phyloP scores from a whole-genome alignment of 2,888 invertebrate genomes.

The Scrobipalpa costella region DNA sequence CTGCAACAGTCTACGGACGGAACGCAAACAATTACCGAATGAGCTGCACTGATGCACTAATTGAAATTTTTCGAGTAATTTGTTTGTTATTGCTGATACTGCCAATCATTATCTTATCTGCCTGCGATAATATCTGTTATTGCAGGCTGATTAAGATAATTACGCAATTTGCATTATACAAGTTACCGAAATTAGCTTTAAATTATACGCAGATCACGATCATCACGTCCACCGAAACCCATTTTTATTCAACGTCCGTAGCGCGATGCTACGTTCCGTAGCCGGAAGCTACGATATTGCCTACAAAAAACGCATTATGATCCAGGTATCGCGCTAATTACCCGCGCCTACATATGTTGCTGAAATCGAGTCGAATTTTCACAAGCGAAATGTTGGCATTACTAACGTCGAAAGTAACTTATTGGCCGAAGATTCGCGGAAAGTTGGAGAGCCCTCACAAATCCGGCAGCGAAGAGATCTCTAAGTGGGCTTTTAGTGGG shows the following conservation, averaged over 20 bases:
- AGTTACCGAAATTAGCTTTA: not conserved
- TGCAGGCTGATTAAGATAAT: not conserved
- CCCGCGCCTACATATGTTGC: not conserved
- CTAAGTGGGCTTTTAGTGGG: constrained; percentile 80
- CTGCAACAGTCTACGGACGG: constrained; percentile 39
- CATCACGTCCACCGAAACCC: constrained; percentile 4
- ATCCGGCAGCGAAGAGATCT: constrained; percentile 74
- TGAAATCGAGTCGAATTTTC: constrained; percentile 5
- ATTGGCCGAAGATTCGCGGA: constrained; percentile 67
- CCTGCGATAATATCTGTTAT: not conserved
- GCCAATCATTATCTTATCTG: not conserved
- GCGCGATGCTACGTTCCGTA: constrained; percentile 13
- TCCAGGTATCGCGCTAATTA: constrained; percentile 9
- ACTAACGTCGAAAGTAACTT: constrained; percentile 61
- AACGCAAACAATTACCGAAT: constrained; percentile 52
- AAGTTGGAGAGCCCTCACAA: constrained; percentile 71
- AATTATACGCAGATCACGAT: constrained; percentile 20
- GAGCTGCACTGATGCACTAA: constrained; percentile 42
- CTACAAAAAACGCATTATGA: constrained; percentile 4
- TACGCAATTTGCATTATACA: not conserved
- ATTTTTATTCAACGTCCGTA: constrained; percentile 19
- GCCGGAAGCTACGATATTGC: constrained; percentile 7
- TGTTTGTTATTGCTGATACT: constrained; percentile 1
- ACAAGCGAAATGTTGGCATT: constrained; percentile 29
- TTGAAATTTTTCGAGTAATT: constrained; percentile 37